Evolutionary conservation across 30 jellyfish, hydroid and myxozoan species (phyloP).

Genomic region (Aurelia aurita complex sp. Pacific): DNA sequence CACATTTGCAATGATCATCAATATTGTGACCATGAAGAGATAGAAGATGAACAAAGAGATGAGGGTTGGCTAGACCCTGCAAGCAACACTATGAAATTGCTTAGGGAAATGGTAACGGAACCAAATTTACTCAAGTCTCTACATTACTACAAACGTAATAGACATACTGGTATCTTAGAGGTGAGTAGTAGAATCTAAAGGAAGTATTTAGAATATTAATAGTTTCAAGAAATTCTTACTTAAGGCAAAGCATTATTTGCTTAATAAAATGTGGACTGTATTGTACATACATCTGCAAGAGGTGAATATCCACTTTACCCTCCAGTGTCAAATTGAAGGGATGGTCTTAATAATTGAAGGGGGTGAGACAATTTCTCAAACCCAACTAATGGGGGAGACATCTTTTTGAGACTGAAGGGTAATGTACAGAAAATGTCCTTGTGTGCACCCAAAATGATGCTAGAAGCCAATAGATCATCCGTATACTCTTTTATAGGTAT

Average conservation of each 20-base stretch:
- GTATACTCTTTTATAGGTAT: not conserved
- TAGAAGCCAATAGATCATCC: too few relatives aligned
- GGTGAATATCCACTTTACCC: too few relatives aligned
- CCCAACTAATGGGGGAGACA: too few relatives aligned
- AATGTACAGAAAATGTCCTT: too few relatives aligned
- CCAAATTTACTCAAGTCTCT: not conserved
- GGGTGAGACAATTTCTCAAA: too few relatives aligned
- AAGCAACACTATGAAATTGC: not conserved
- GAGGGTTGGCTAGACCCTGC: constrained; percentile 25
- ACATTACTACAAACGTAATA: not conserved
- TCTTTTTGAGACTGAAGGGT: too few relatives aligned
- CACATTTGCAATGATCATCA: constrained; percentile 27
- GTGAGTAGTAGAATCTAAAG: not conserved
- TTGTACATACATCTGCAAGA: too few relatives aligned
- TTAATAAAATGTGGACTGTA: not conserved
- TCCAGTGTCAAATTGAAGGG: too few relatives aligned
- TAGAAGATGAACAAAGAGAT: not conserved
- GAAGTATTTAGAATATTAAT: too few relatives aligned
- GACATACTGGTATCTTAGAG: constrained; percentile 17
- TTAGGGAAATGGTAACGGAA: not conserved
- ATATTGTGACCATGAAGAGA: constrained; percentile 22
- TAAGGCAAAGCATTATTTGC: not conserved
- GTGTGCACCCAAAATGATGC: too few relatives aligned
- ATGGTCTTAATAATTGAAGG: too few relatives aligned
- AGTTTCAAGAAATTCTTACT: not conserved